Base-by-base conservation (phyloP, 1,140 invertebrate genomes). In the Lordiphosa mommai region DNA sequence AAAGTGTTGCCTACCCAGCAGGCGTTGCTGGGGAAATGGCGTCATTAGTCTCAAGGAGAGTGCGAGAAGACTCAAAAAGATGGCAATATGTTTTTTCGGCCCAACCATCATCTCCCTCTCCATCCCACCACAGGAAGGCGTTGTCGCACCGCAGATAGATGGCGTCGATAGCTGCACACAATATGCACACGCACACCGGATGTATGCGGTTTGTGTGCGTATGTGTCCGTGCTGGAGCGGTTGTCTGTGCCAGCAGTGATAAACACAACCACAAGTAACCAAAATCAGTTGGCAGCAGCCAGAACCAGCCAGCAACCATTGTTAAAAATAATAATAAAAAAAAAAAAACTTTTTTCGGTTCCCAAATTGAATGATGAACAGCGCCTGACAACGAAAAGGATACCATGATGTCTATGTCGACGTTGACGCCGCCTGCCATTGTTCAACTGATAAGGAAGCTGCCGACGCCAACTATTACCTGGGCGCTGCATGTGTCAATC, bases 131-230 rank as follows among this genome's bases (percentile, higher is more conserved):
- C 66, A 73, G 58, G 61, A 82, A 71, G 71, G 55, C 69, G 49
- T 59, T 82, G 79, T 36, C 59, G 50, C 63, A 56, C 32, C 56
- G 63, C 60, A 84, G 77, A 84, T 84, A 84, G 72, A 84, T 77
- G 72, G 44, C 72, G 43, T 40, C 46, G 77, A 84, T 84, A 84
- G 72, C 65, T 84, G 76, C 76, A 80, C 76, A 80, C 70, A 73
- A 80, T 79, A 56, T 57, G 51, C 29, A 36, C 29, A 34, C 14
- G 9, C 67, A 55, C 61, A 68, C 46, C 61, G 71, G 74, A 80
- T 61, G 71, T 79, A 65, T 59, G 60, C 70, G 74, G 69, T 66
- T 34, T 48, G 37, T 48, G 47, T 52, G 14, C 33, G 32, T n/a
- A 30, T 34, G 30, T 33, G 7, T 30, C 23, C 7, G 29, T 32